A percentile compares a stretch with the other conserved stretches of the same genome.
phyloP scores from a whole-genome alignment of 1,140 invertebrate species.

The Dendrolimus punctatus region DNA sequence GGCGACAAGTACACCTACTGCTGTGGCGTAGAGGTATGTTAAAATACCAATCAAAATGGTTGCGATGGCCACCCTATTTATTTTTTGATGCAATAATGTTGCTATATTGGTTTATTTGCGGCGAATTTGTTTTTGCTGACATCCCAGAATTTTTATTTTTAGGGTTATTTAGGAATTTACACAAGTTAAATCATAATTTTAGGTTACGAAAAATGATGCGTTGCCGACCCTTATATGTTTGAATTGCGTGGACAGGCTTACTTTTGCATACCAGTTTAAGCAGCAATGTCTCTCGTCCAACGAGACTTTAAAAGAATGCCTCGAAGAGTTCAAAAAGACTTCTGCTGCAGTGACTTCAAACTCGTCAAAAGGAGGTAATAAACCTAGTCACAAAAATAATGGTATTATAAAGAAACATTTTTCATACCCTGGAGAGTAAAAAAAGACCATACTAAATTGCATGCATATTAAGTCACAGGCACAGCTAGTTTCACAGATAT shows the following conservation, averaged over 20 bases:
- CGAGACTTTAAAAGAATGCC: slow-evolving; percentile 65
- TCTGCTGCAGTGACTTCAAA: slow-evolving; percentile 31
- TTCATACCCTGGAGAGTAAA: too few relatives aligned
- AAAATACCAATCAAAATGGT: slow-evolving; percentile 68
- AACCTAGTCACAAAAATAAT: background rate
- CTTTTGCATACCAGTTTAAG: slow-evolving; percentile 67
- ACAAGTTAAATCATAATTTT: slow-evolving; percentile 24
- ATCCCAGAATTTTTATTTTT: slow-evolving; percentile 33
- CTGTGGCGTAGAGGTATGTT: slow-evolving; percentile 68
- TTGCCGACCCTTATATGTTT: slow-evolving; percentile 67
- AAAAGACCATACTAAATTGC: too few relatives aligned
- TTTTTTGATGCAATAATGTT: slow-evolving; percentile 65
- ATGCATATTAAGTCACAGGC: too few relatives aligned
- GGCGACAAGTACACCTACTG: slow-evolving; percentile 73
- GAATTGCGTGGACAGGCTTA: slow-evolving; percentile 65
- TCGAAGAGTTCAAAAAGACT: slow-evolving; percentile 59
- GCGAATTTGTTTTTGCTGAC: slow-evolving; percentile 50
- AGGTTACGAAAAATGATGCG: slow-evolving; percentile 63
- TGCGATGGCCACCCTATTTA: slow-evolving; percentile 69
- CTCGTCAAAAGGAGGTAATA: slow-evolving; percentile 23
- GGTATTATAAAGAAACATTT: too few relatives aligned
- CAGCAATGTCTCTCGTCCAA: slow-evolving; percentile 65
- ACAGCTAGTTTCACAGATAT: too few relatives aligned
- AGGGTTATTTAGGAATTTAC: slow-evolving; percentile 8
- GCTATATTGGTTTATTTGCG: slow-evolving; percentile 61